phyloP scores from a whole-genome alignment of 2,113 vertebrate species.

The Machaerirhynchus nigripectus region DNA sequence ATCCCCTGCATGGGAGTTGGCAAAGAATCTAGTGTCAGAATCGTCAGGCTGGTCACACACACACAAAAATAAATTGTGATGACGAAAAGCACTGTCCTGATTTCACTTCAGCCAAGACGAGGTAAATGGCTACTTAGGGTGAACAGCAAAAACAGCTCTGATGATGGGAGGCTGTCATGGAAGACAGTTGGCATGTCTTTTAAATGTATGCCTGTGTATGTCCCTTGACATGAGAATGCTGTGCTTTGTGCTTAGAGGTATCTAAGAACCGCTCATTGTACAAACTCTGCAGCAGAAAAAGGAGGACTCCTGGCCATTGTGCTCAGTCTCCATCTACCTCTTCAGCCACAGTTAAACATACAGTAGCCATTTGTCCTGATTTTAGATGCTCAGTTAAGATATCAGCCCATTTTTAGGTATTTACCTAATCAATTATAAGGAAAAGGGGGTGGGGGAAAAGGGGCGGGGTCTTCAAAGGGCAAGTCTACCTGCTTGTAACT shows the following conservation, averaged over 20 bases:
- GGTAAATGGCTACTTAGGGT: not conserved
- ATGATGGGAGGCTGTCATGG: not conserved
- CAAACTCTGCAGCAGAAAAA: not conserved
- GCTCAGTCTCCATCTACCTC: not conserved
- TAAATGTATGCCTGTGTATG: not conserved
- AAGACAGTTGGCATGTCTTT: not conserved
- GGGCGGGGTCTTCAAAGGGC: not conserved
- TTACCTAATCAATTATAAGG: not conserved
- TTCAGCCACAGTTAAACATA: not conserved
- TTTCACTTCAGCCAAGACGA: not conserved
- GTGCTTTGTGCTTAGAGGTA: not conserved
- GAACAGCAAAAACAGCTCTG: not conserved
- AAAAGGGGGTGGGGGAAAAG: accelerated
- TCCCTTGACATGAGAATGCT: not conserved
- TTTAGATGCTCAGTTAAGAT: not conserved
- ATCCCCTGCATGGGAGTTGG: not conserved
- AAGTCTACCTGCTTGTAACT: not conserved
- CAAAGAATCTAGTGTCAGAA: not conserved
- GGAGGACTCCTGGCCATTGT: not conserved
- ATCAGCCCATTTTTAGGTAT: not conserved
- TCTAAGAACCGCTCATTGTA: not conserved
- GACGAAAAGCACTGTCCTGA: not conserved
- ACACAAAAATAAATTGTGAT: not conserved
- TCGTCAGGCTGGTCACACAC: not conserved
- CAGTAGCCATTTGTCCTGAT: not conserved